Evolutionary conservation across 2,797 vertebrate species (phyloP).

Genomic region (Pampus argenteus): DNA sequence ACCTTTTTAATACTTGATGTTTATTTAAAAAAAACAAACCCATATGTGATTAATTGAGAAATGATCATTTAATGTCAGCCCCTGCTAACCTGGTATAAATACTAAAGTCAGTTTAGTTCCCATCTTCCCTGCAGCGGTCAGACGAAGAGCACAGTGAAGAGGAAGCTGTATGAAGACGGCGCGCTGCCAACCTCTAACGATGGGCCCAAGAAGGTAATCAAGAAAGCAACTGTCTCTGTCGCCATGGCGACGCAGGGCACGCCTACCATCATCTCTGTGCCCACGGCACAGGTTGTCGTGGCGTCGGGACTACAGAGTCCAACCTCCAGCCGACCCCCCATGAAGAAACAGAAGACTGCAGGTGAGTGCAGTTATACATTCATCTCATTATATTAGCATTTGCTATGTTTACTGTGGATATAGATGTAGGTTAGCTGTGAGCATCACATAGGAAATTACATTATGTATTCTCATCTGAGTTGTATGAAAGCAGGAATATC

Average conservation of each 20-base stretch:
- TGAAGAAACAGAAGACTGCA: slow-evolving; percentile 90
- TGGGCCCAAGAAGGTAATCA: slow-evolving; percentile 85
- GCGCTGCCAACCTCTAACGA: slow-evolving; percentile 81
- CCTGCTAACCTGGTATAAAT: background rate
- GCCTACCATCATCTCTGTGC: slow-evolving; percentile 67
- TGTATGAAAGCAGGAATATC: no score
- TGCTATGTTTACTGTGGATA: no score
- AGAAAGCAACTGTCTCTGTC: slow-evolving; percentile 76
- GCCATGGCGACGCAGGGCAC: slow-evolving; percentile 64
- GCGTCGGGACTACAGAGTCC: slow-evolving; percentile 64
- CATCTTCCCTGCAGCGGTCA: slow-evolving; percentile 78
- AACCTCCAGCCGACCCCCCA: slow-evolving; percentile 61
- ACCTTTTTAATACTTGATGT: no score
- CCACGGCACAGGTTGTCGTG: slow-evolving; percentile 69
- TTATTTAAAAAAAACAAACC: no score
- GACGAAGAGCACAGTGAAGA: slow-evolving; percentile 88
- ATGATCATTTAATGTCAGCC: no score
- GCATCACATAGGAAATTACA: no score
- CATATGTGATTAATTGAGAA: no score
- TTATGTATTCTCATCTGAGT: no score
- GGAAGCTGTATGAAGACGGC: slow-evolving; percentile 90
- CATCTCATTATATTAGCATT: no score
- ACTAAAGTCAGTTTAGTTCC: slow-evolving; percentile 19
- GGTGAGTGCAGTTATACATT: slow-evolving; percentile 79
- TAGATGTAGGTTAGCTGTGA: no score